Evolutionary conservation across 2,113 vertebrate genomes (phyloP).

Genomic region (Callopanchax toddi): DNA sequence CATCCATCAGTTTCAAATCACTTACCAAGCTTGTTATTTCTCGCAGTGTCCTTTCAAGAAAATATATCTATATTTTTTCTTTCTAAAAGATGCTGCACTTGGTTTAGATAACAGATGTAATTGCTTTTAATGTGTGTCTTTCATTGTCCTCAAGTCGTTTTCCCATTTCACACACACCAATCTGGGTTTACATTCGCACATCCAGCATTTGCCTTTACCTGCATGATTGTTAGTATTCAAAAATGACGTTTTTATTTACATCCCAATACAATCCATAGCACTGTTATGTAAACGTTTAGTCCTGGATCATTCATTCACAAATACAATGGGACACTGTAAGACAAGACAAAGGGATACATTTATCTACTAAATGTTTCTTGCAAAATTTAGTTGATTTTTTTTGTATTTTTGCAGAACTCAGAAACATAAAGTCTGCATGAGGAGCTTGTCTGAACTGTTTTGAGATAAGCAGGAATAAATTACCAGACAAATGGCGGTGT

Average conservation of each 20-base stretch:
- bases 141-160: slow-evolving; percentile 44
- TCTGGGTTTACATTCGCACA: slow-evolving; percentile 28
- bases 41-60: slow-evolving; percentile 61
- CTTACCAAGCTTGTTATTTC: slow-evolving; percentile 65
- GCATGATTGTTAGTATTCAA: slow-evolving; percentile 27
- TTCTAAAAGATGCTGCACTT: slow-evolving; percentile 77
- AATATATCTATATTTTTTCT: slow-evolving; percentile 46
- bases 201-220: slow-evolving; percentile 36
- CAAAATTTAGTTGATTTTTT: slow-evolving; percentile 4
- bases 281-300: neutral
- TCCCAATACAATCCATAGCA: slow-evolving; percentile 2
- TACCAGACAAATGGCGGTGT: slow-evolving; percentile 4
- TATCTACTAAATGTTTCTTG: neutral
- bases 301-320: slow-evolving; percentile 16
- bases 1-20: slow-evolving; percentile 33
- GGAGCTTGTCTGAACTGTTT: slow-evolving; percentile 38
- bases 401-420: slow-evolving; percentile 20
- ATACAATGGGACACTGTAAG: neutral
- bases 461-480: slow-evolving; percentile 14
- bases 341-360: no score
- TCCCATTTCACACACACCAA: slow-evolving; percentile 15
- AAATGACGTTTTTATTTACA: slow-evolving; percentile 14
- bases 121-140: slow-evolving; percentile 54
- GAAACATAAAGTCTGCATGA: slow-evolving; percentile 43
- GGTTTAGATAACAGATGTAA: slow-evolving; percentile 71